Evolutionary conservation across 2,797 vertebrate genomes (phyloP), one percentile per base, ranked within the genome.

Genomic region (Darevskia nairensis): DNA sequence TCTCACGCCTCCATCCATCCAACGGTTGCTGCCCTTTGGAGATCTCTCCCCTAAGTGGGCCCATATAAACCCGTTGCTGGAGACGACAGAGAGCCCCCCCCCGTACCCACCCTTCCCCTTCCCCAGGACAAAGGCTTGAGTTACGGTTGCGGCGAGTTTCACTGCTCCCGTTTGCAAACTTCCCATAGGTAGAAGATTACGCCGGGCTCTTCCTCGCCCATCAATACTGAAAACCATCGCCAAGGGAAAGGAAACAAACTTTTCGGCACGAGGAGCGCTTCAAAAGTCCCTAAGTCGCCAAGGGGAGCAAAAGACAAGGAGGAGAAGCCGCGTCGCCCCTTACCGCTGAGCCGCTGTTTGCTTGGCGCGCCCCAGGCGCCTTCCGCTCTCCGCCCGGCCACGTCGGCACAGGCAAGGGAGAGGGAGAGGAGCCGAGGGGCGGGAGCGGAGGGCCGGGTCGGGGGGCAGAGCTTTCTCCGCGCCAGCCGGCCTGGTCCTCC

Each of bases 371-470:
- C 87, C 80, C 75, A 82, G 0, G 61, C 86, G 80, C 27, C 50
- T 82, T 80, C 68, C 64, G 64, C 87, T 89, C 93, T 90, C 96
- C 96, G 94, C 95, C 94, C 93, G 96, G 96, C 97, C 97, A 97
- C 96, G 97, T 97, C 97, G 91, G 94, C 97, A 96, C 90, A 88
- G 84, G 85, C 50, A 25, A 25, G 89, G 66, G 91, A 92, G 95
- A 93, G 88, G 92, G 91, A 84, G 74, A 32, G 86, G 71, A 90
- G 9, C 59, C 89, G 93, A 87, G 88, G 88, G 1, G 50, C 41
- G 69, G 69, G 69, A 29, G 0, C 10, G 0, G 1, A 46, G 25
- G 23, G 32, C 74, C 87, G n/a, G 1, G 50, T n/a, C 32, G 46
- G 39, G 23, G 50, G 82, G 83, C 41, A 15, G 55, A 8, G 25